Base-by-base conservation (phyloP, 2,888 invertebrate species). In the Gibbula magus region DNA sequence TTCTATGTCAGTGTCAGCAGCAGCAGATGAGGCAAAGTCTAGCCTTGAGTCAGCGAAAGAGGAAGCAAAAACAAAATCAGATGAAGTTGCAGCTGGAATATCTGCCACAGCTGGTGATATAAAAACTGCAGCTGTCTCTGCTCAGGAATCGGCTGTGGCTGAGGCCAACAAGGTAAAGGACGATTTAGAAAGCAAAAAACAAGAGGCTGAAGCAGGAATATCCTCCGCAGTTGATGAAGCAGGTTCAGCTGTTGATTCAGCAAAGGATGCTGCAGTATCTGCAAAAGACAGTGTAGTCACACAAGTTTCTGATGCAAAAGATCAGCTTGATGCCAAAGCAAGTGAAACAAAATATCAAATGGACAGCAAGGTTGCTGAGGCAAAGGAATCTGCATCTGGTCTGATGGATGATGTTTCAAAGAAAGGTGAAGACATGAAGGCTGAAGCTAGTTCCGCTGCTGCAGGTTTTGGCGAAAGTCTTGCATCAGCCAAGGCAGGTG, bases 71-170 rank as follows among this genome's bases (percentile, higher is more conserved):
- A 18, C 52, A 0, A 52, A 54, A 20, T 32, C 29, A 10, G 35
- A 75, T 32, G 53, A 52, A 75, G 35, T 54, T 53, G 75, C 29
- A n/a, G 54, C 54, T 75, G 75, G 53, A 22, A 54, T 54, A 18
- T 25, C 75, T 20, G 54, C 53, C 20, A 54, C 75, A n/a, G 75
- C 53, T 75, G 75, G 54, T 29, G 54, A 35, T 75, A 10, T 54
- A 18, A 75, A 75, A 29, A 32, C 45, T 5, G 51, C 70, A 45
- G 77, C 75, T 39, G 78, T 35, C 5, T 70, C 66, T 53, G 78
- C 53, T 2, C 73, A 81, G 73, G 52, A 75, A 54, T 35, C 80
- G 35, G 78, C 78, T 70, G 74, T 67, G 29, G 73, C 78, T 54
- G 77, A 53, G 13, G 45, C 32, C 20, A 52, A 78, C 29, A 56